These are phyloP conservation scores for Herpetotheres cachinnans DNA, from an alignment of 2,113 vertebrate species.

Conservation along the genomic window DNA sequence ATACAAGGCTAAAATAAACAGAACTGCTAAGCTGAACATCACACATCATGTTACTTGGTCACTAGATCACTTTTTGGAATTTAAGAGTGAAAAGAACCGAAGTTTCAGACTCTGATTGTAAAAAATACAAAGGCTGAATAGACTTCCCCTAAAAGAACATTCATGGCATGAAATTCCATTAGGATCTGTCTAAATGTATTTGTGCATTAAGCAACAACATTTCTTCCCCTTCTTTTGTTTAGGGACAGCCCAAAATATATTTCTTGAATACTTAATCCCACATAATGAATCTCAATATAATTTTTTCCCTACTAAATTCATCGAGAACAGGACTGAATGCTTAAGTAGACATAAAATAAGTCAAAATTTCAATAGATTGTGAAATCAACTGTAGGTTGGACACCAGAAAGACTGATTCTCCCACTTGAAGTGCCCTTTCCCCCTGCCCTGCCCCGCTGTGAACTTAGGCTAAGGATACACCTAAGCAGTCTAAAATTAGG, in stretches of 20 bases:
- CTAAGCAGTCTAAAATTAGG: background rate
- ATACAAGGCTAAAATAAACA: background rate
- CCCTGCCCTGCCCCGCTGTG: too few species aligned
- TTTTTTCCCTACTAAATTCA: background rate
- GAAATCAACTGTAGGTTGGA: background rate
- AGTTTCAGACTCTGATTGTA: background rate
- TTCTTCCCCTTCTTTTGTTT: background rate
- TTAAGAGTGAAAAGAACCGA: background rate
- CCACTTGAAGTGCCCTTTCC: background rate
- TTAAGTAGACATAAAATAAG: background rate
- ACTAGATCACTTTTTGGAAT: background rate
- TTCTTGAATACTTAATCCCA: background rate
- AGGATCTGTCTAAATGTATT: background rate
- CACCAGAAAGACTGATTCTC: background rate
- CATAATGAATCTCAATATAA: background rate
- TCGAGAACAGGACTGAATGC: background rate
- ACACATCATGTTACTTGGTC: background rate
- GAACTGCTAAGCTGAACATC: background rate
- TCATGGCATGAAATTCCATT: background rate
- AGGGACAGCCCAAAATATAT: background rate
- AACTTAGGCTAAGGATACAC: background rate
- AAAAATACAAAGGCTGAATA: background rate
- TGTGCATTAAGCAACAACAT: background rate
- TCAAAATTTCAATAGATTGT: background rate
- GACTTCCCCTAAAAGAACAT: background rate